These are phyloP conservation scores for Morpho helenor DNA, from an alignment of 2,888 invertebrate genomes.

Conservation along the genomic window DNA sequence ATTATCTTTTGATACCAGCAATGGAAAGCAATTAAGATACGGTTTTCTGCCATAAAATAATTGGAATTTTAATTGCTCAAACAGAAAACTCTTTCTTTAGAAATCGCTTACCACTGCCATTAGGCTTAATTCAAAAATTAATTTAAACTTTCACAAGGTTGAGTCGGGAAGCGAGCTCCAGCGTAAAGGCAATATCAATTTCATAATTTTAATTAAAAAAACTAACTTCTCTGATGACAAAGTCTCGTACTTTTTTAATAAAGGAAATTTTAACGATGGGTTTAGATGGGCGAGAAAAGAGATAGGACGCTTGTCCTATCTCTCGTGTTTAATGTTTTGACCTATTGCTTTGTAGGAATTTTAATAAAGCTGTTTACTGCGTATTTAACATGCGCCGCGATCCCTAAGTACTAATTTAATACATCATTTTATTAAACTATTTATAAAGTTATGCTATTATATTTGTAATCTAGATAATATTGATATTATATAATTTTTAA, in stretches of 20 bases:
- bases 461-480: too few relatives aligned
- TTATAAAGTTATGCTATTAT: too few relatives aligned
- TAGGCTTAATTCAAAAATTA: constrained; percentile 78
- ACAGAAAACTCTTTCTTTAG: constrained; percentile 70
- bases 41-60: constrained; percentile 60
- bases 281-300: constrained; percentile 33
- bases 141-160: constrained; percentile 78
- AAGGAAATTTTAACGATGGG: constrained; percentile 70
- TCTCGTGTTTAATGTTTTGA: constrained; percentile 3
- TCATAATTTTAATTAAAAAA: constrained; percentile 81
- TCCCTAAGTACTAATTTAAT: too few relatives aligned
- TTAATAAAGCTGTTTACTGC: constrained; percentile 34
- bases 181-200: constrained; percentile 78
- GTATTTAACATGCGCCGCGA: not conserved
- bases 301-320: constrained; percentile 28
- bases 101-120: constrained; percentile 73
- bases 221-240: constrained; percentile 77
- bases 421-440: too few relatives aligned
- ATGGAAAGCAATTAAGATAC: constrained; percentile 64
- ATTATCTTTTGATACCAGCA: constrained; percentile 33
- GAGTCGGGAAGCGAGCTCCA: constrained; percentile 61
- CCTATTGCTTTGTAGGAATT: constrained; percentile 40
- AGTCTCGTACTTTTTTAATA: constrained; percentile 79
- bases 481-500: too few relatives aligned
- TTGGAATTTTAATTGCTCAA: constrained; percentile 67